phyloP scores from a whole-genome alignment of 2,797 vertebrate genomes.

The Loris lydekkerianus region DNA sequence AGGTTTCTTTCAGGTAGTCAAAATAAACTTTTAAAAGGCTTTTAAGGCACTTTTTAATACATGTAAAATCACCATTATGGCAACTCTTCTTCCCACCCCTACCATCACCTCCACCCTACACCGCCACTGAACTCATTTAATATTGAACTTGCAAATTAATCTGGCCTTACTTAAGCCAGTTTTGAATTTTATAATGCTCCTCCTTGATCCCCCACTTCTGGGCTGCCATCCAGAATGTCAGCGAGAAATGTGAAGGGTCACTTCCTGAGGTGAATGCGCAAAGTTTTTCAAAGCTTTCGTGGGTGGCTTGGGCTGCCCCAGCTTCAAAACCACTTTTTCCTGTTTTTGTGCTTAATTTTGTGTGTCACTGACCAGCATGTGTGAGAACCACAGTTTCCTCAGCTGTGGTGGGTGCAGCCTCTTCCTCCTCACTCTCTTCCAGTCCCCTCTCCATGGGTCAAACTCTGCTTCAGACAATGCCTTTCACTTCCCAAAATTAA shows the following conservation, averaged over 20 bases:
- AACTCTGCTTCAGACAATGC: not conserved
- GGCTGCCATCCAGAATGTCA: conserved; percentile 59
- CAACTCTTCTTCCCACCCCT: not conserved
- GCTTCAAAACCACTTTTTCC: conserved; percentile 57
- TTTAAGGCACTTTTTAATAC: not conserved
- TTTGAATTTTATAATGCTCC: conserved; percentile 64
- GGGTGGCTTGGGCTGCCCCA: not conserved
- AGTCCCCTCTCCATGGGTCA: not conserved
- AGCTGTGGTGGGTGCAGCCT: not conserved
- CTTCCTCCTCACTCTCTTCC: not conserved
- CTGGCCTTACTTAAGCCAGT: not conserved
- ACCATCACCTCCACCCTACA: not conserved
- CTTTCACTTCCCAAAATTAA: not conserved
- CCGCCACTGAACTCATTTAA: not conserved
- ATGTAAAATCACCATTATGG: not conserved
- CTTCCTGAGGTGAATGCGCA: conserved; percentile 59
- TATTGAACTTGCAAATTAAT: not conserved
- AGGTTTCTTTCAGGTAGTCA: not conserved
- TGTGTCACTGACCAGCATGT: not conserved
- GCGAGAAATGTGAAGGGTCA: conserved; percentile 62
- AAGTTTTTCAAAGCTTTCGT: conserved; percentile 34
- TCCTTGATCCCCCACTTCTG: conserved; percentile 28
- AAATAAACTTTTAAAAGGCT: conserved; percentile 6
- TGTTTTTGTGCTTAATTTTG: conserved; percentile 50
- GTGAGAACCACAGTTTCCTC: not conserved